These are phyloP conservation scores for Cossypha polioptera DNA, from an alignment of 2,797 vertebrate species.

Conservation along the genomic window DNA sequence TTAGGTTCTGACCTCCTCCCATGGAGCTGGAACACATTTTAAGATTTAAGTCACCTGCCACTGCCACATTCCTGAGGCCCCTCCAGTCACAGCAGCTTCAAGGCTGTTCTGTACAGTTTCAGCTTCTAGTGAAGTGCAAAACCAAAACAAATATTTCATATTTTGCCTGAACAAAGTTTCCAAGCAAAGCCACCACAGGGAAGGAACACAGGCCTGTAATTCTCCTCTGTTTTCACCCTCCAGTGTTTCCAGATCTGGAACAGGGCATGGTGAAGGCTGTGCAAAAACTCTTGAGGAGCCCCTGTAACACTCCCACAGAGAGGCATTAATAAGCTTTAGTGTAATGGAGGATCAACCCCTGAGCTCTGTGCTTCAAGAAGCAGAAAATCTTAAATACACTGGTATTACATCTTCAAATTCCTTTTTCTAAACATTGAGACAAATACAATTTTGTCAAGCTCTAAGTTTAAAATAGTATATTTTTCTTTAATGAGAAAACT, in stretches of 20 bases:
- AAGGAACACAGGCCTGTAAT: not conserved
- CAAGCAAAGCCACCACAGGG: not conserved
- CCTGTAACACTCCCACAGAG: not conserved
- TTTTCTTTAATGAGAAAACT: not conserved
- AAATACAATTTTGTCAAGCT: not conserved
- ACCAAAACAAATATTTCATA: not conserved
- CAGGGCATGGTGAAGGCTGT: not conserved
- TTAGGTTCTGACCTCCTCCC: not conserved
- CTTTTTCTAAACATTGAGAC: not conserved
- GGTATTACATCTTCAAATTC: not conserved
- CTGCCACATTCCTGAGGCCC: not conserved
- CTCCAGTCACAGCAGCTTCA: not conserved
- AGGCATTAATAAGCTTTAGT: not conserved
- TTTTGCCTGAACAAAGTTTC: not conserved
- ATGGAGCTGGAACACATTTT: not conserved
- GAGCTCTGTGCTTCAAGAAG: slow-evolving; percentile 12
- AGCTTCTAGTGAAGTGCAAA: not conserved
- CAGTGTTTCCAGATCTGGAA: not conserved
- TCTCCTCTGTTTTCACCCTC: not conserved
- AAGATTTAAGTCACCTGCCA: not conserved
- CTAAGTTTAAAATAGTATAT: not conserved
- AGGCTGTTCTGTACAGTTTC: not conserved
- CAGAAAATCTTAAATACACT: slow-evolving; percentile 24
- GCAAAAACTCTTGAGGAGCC: not conserved
- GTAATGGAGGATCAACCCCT: not conserved